phyloP scores from a whole-genome alignment of 2,113 vertebrate genomes.

The Kryptolebias marmoratus region DNA sequence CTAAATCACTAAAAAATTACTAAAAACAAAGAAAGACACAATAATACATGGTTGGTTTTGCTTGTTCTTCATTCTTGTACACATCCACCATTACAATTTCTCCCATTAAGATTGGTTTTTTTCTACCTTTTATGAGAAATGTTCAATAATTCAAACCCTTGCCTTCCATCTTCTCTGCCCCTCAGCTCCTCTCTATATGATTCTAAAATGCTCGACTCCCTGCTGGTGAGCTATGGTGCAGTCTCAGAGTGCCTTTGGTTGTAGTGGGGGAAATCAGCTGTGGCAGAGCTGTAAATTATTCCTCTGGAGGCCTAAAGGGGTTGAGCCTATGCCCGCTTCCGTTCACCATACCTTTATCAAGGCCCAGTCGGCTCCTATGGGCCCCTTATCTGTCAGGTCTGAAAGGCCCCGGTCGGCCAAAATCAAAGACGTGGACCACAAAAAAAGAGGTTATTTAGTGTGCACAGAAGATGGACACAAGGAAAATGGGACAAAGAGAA shows the following conservation, averaged over 20 bases:
- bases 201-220: conserved; percentile 42
- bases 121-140: conserved; percentile 33
- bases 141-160: conserved; percentile 61
- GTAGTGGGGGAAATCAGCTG: conserved; percentile 72
- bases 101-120: conserved; percentile 27
- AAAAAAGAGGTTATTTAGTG: conserved; percentile 51
- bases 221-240: conserved; percentile 25
- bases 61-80: background rate
- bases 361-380: conserved; percentile 59
- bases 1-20: background rate
- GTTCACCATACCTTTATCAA: conserved; percentile 57
- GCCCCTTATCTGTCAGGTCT: conserved; percentile 68
- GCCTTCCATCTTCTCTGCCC: conserved; percentile 6
- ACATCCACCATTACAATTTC: conserved; percentile 3
- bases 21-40: background rate
- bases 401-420: conserved; percentile 51
- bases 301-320: conserved; percentile 56
- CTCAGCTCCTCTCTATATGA: conserved; percentile 33
- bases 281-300: conserved; percentile 78
- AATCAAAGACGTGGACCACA: conserved; percentile 59
- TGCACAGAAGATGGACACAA: conserved; percentile 29
- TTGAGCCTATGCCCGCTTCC: conserved; percentile 32
- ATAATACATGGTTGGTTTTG: background rate
- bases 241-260: conserved; percentile 62
- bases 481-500: conserved; percentile 21